phyloP scores from a whole-genome alignment of 2,797 vertebrate species.

The Eupleurogrammus muticus region DNA sequence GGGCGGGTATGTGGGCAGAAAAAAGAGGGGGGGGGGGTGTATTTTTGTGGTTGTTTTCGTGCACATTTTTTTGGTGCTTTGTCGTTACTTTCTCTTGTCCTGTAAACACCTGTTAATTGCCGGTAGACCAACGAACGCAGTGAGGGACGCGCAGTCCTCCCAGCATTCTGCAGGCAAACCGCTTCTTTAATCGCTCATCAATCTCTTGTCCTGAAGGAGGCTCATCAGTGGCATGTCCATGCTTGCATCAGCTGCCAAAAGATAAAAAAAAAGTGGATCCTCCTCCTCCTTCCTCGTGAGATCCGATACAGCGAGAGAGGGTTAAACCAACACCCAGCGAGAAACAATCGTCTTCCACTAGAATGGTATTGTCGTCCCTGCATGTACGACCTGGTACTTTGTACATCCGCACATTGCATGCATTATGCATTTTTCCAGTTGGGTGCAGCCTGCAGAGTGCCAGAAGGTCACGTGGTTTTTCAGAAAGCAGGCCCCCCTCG shows the following conservation, averaged over 20 bases:
- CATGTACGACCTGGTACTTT: constrained; percentile 40
- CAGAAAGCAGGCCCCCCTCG: constrained; percentile 72
- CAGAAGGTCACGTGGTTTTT: constrained; percentile 79
- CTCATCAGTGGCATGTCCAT: constrained; percentile 32
- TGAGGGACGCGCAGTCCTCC: not conserved
- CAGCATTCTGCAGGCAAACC: not conserved
- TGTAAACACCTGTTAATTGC: constrained; percentile 14
- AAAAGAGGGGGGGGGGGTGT: constrained; percentile 42
- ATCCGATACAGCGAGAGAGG: not conserved
- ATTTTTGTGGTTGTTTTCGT: constrained; percentile 60
- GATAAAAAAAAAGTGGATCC: not conserved
- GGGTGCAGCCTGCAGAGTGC: constrained; percentile 75
- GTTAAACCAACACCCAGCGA: not conserved
- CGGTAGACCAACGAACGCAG: not conserved
- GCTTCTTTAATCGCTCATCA: not conserved
- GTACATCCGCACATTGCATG: constrained; percentile 52
- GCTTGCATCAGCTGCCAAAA: constrained; percentile 53
- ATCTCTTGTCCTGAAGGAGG: not conserved
- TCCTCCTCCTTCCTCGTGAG: constrained; percentile 8
- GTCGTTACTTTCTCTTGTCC: constrained; percentile 1
- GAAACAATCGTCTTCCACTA: constrained; percentile 8
- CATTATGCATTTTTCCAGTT: constrained; percentile 70
- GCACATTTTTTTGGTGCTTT: constrained; percentile 21
- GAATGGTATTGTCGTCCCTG: constrained; percentile 26
- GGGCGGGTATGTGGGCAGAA: not conserved